These are phyloP conservation scores for Myotis vivesi DNA, from an alignment of 2,797 vertebrate species.

Conservation along the genomic window DNA sequence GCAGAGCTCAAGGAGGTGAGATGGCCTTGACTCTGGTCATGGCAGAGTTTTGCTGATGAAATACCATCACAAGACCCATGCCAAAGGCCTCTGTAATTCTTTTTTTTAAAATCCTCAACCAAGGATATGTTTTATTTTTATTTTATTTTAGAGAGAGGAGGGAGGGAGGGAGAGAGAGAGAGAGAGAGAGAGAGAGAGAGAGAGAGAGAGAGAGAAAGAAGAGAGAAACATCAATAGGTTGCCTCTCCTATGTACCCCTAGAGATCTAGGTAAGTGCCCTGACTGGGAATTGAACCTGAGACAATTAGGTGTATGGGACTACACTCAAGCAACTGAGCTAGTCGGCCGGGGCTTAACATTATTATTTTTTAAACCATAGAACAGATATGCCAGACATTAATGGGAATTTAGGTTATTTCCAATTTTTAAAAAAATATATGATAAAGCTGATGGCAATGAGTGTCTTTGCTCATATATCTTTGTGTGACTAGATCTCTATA, in stretches of 20 bases:
- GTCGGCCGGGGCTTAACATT: not conserved
- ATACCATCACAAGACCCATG: not conserved
- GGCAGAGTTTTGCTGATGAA: not conserved
- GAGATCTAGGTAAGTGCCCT: not conserved
- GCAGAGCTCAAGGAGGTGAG: fast-evolving
- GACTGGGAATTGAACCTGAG: not conserved
- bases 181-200: not conserved
- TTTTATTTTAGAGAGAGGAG: too few species aligned
- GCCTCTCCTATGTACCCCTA: not conserved
- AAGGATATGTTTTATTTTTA: not conserved
- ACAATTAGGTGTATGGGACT: not conserved
- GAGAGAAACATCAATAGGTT: not conserved
- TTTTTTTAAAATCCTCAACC: not conserved
- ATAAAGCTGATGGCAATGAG: not conserved
- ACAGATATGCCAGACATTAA: not conserved
- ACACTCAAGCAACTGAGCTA: not conserved
- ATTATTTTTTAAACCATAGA: not conserved
- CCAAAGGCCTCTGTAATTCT: not conserved
- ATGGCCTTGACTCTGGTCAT: not conserved
- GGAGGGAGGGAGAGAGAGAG: not conserved
- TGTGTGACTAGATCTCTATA: not conserved
- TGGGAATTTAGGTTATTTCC: conserved; percentile 18
- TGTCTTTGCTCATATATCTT: not conserved
- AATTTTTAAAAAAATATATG: not conserved
- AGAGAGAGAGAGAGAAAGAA: not conserved